Conservation (phyloP, 2,888 invertebrate species). For the Sycophila texana region DNA sequence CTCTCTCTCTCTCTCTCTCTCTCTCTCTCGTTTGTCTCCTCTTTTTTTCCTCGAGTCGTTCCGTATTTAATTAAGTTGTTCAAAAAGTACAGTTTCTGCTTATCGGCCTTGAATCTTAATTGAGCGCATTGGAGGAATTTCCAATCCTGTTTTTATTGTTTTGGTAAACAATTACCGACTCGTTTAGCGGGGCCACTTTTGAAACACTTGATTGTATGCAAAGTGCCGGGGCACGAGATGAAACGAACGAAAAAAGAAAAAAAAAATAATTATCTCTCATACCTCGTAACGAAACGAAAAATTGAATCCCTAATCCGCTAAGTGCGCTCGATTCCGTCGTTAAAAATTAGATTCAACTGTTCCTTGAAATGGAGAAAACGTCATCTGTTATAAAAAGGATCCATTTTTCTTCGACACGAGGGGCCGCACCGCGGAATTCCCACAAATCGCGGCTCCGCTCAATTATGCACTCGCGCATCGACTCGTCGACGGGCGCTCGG, state of each 20-base stretch:
- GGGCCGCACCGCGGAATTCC: too few species aligned
- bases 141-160: conserved; percentile 45
- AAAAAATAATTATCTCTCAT: not conserved
- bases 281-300: not conserved
- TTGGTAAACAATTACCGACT: conserved; percentile 38
- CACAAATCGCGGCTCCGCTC: too few species aligned
- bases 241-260: not conserved
- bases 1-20: conserved; percentile 23
- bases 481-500: too few species aligned
- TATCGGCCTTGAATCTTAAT: conserved; percentile 56
- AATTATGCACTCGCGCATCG: too few species aligned
- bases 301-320: too few species aligned
- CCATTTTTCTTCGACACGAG: too few species aligned
- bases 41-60: conserved; percentile 14
- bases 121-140: conserved; percentile 48
- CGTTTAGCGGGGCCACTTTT: conserved; percentile 1
- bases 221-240: not conserved
- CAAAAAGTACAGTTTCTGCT: conserved; percentile 49
- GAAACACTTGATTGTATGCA: not conserved
- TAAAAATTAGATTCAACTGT: too few species aligned
- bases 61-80: conserved; percentile 56
- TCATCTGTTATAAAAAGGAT: too few species aligned
- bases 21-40: conserved; percentile 16
- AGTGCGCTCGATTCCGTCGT: too few species aligned
- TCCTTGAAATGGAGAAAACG: too few species aligned